Evolutionary conservation across 2,797 vertebrate genomes (phyloP).

Genomic region (Calcarius lapponicus): DNA sequence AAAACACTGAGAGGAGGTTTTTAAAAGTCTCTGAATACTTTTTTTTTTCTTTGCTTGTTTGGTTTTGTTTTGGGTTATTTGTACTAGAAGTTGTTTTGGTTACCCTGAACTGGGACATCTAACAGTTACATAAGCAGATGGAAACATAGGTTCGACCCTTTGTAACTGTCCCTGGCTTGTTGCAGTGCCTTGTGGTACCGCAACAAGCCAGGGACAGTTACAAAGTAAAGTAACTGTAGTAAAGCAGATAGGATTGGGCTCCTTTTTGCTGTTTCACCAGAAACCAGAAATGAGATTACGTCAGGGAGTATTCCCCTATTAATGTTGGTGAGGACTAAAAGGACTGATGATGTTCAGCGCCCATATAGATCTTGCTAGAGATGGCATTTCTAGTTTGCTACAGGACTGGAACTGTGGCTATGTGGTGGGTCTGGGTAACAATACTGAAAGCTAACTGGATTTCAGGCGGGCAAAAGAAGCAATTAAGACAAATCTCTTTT

Average conservation of each 20-base stretch:
- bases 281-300: not conserved
- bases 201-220: too few relatives aligned
- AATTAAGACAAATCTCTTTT: not conserved
- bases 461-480: not conserved
- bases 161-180: not conserved
- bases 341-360: not conserved
- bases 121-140: not conserved
- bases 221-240: not conserved
- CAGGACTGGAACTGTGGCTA: too few relatives aligned
- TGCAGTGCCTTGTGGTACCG: not conserved
- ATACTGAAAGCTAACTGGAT: fast-evolving
- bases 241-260: not conserved
- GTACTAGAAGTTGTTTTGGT: not conserved
- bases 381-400: not conserved
- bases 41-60: not conserved
- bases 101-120: not conserved
- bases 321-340: not conserved
- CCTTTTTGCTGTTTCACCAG: not conserved
- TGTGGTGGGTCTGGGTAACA: not conserved
- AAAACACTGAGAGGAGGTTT: not conserved
- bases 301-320: not conserved
- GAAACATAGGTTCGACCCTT: not conserved
- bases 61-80: not conserved
- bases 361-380: not conserved
- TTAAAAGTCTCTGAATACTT: not conserved